A percentile compares a stretch with the other conserved stretches of the same genome.
phyloP scores from a whole-genome alignment of 2,797 vertebrate species.

The Rhinoraja longicauda region DNA sequence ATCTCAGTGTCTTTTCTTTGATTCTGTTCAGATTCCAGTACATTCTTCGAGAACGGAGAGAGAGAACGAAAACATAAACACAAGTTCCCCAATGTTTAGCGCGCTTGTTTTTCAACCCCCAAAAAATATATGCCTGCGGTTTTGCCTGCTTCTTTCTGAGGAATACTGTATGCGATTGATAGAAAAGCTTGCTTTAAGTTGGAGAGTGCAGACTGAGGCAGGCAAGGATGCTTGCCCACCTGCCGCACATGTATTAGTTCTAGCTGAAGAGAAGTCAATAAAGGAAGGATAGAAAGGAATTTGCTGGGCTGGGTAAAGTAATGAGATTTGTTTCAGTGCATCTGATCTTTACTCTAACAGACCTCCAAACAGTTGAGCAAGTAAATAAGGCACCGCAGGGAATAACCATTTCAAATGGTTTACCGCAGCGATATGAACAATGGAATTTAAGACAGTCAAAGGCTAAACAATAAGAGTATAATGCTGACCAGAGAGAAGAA shows the following conservation, averaged over 20 bases:
- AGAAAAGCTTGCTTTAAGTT: constrained; percentile 47
- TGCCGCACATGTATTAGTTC: constrained; percentile 53
- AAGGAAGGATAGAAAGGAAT: constrained; percentile 58
- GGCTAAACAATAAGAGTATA: constrained; percentile 50
- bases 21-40: constrained; percentile 41
- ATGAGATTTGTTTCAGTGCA: constrained; percentile 80
- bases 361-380: constrained; percentile 78
- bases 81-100: neutral
- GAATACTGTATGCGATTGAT: constrained; percentile 50
- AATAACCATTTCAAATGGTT: constrained; percentile 70
- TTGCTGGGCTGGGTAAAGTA: constrained; percentile 70
- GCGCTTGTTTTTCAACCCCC: neutral
- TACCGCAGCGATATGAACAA: constrained; percentile 65
- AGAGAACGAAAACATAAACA: neutral
- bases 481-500: constrained; percentile 53
- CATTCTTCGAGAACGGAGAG: neutral
- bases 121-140: constrained; percentile 45
- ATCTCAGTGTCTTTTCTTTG: constrained; percentile 43
- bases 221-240: constrained; percentile 51
- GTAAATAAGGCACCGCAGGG: constrained; percentile 80
- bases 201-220: constrained; percentile 47
- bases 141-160: constrained; percentile 52
- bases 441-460: constrained; percentile 67
- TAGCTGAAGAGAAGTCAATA: constrained; percentile 58
- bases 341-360: constrained; percentile 78